A percentile compares a stretch with the other conserved stretches of the same genome.
Conservation (phyloP, 1,140 invertebrate species). For the Rhyzopertha dominica region DNA sequence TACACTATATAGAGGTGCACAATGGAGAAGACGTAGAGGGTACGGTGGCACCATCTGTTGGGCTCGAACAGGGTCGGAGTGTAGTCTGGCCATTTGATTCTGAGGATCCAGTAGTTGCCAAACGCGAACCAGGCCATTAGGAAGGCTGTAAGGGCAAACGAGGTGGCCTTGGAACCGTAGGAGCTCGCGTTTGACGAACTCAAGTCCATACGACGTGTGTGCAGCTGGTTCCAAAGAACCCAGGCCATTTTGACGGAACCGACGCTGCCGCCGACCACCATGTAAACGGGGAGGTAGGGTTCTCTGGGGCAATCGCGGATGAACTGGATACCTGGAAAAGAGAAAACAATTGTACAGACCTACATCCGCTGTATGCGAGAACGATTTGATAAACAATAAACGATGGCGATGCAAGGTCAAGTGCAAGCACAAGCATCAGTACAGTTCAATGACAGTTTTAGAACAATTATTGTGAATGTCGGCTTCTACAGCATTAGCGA, state of each 20-base stretch:
- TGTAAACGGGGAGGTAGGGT: conserved; percentile 72
- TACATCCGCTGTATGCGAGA: too few relatives aligned
- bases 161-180: conserved; percentile 48
- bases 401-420: too few relatives aligned
- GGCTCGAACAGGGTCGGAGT: conserved; percentile 62
- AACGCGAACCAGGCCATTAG: conserved; percentile 68
- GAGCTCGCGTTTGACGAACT: conserved; percentile 48
- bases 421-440: too few relatives aligned
- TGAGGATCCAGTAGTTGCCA: conserved; percentile 77
- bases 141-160: conserved; percentile 59
- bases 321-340: conserved; percentile 71
- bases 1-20: conserved; percentile 68
- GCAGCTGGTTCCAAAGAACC: conserved; percentile 64
- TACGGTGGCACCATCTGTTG: conserved; percentile 70
- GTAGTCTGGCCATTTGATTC: conserved; percentile 69
- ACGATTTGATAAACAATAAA: too few relatives aligned
- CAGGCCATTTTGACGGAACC: conserved; percentile 66
- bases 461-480: too few relatives aligned
- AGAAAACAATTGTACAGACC: too few relatives aligned
- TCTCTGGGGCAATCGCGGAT: conserved; percentile 73
- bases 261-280: conserved; percentile 73
- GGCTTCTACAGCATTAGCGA: too few relatives aligned
- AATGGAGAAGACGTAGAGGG: conserved; percentile 71
- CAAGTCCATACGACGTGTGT: conserved; percentile 53
- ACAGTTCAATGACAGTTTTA: too few relatives aligned